Evolutionary conservation across 2,113 vertebrate genomes (phyloP), one percentile per base, ranked within the genome.

Genomic region (Hypocryptadius cinnamomeus): DNA sequence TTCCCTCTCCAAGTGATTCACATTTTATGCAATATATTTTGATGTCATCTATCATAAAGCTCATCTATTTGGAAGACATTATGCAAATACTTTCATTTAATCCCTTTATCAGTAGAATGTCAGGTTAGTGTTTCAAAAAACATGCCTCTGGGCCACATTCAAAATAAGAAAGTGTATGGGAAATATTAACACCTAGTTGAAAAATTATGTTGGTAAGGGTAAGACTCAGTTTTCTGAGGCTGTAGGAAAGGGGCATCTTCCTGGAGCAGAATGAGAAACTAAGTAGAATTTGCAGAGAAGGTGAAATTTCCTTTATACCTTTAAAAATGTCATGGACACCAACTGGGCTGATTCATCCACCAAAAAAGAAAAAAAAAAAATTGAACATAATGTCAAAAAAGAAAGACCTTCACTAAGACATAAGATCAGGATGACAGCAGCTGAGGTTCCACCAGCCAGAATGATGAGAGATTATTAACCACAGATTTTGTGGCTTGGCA

Each of bases 51-150:
- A 94, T 85, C 92, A 92, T 14, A 74, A 94, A 90, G 42, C 40
- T 45, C 51, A 77, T 86, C 76, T 82, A 89, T 85, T 89, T 81
- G 45, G 65, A 76, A 84, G 84, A 73, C 13, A 83, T 91, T 88
- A 95, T 88, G 87, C 76, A 94, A 96, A 91, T 90, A 66, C 69
- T 78, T 91, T 45, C 35, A 69, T 82, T 96, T 94, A 94, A 83
- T 95, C 79, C 82, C 51, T 85, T 95, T 96, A 92, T 95, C 91
- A 68, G 72, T 44, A 71, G 79, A 64, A 91, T 83, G 91, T 85
- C 82, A 93, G 84, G 81, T 94, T 91, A 94, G 42, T 89, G 84
- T 94, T 95, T 89, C 54, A 79, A 87, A 92, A 93, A 64, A 8
- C 33, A 87, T 59, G 71, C 78, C 44, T 85, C 61, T 57, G 35